Base-by-base conservation (phyloP, 2,888 invertebrate genomes). In the Euplexia lucipara region DNA sequence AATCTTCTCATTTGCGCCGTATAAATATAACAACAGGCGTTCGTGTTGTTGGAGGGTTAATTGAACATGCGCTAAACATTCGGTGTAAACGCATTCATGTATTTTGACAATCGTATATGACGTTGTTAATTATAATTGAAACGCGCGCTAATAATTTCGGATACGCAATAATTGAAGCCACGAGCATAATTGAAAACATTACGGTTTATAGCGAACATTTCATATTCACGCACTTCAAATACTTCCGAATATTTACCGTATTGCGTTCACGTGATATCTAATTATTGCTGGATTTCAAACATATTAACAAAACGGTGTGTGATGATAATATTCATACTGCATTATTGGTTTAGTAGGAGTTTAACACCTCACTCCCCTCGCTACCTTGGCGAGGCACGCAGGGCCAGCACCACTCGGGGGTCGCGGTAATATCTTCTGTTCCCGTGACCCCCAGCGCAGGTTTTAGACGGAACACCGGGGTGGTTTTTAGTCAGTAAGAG, bases 41-140 rank as follows among this genome's bases (percentile, higher is more conserved):
- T 41, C 18, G 30, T 70, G 35, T 59, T 63, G 58, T 57, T 71
- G 16, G 4, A 47, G 35, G 35, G 52, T 32, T 70, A 57, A 65
- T 75, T 70, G 37, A 49, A 70, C 20, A 34, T 16, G 39, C 39
- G 47, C 48, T 58, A 58, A 65, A 62, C 59, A 47, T 26, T 34
- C 20, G 14, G 26, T 68, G 65, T 60, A 60, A 75, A 67, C 51
- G 54, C 59, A 57, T 45, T 52, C 49, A 60, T 34, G 41, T 59
- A 45, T 76, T 76, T 73, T 62, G 56, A 67, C 64, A 76, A 49
- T 65, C 59, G 48, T 60, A 51, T 63, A 70, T 63, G 70, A 65
- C 45, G 48, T 16, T 48, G 49, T 67, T 68, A 65, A 65, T 69
- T 72, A 58, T 60, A 58, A 54, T 59, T 66, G 49, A 78, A 77